phyloP scores from a whole-genome alignment of 2,888 invertebrate species.

The Pterobdella sp. region DNA sequence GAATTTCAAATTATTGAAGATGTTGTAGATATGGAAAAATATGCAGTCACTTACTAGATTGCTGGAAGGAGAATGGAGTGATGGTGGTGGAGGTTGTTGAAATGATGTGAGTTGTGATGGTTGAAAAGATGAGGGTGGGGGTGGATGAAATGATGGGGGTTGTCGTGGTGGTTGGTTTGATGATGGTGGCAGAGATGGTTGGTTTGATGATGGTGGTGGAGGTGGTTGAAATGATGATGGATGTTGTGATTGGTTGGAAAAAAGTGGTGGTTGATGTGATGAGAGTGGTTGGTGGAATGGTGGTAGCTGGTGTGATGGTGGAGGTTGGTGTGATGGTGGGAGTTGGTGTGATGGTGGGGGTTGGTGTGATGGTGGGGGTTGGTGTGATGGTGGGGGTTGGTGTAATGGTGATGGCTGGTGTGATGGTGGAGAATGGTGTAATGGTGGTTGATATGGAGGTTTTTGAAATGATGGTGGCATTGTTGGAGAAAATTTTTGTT shows the following conservation, averaged over 20 bases:
- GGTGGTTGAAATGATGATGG: background rate
- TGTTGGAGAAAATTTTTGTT: background rate
- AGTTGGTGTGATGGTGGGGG: background rate
- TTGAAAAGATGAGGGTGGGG: background rate
- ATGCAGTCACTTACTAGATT: too few species aligned
- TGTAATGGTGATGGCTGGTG: background rate
- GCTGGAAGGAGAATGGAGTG: too few species aligned
- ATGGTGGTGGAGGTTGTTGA: too few species aligned
- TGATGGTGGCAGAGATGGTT: conserved; percentile 9
- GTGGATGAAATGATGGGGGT: background rate
- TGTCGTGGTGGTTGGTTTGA: background rate
- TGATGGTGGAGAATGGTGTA: background rate
- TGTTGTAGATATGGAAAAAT: too few species aligned
- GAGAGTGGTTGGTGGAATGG: background rate
- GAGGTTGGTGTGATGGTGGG: background rate
- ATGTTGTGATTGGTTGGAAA: background rate
- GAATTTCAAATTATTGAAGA: too few species aligned
- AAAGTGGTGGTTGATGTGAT: background rate
- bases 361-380: background rate
- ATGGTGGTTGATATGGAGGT: background rate
- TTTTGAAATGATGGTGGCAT: background rate
- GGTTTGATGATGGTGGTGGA: background rate
- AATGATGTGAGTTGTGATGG: background rate
- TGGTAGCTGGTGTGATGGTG: background rate
- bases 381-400: background rate